A percentile compares a stretch with the other conserved stretches of the same genome.
Evolutionary conservation across 1,140 invertebrate species (phyloP).

Genomic region (Drosophila murphyi): DNA sequence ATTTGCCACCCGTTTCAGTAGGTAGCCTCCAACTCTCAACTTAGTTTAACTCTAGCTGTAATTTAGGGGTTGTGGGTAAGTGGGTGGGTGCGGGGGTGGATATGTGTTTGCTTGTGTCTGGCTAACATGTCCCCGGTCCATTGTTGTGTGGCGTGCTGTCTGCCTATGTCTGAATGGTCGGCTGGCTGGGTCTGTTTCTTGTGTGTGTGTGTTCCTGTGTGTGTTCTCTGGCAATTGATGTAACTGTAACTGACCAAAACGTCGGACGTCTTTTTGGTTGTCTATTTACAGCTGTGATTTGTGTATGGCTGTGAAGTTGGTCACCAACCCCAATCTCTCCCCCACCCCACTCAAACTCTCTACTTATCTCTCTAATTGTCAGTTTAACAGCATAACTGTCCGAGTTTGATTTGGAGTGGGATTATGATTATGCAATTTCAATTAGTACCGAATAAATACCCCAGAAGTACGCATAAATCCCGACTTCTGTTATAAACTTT

Average conservation of each 20-base stretch:
- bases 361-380: conserved; percentile 63
- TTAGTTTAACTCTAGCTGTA: conserved; percentile 7
- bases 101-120: conserved; percentile 54
- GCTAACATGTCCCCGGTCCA: conserved; percentile 71
- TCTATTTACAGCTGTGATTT: conserved; percentile 78
- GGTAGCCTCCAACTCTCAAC: conserved; percentile 8
- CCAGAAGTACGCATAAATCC: background rate
- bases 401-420: conserved; percentile 30
- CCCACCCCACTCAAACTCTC: conserved; percentile 17
- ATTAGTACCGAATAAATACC: conserved; percentile 70
- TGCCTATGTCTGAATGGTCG: background rate
- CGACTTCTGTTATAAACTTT: background rate
- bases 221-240: conserved; percentile 67
- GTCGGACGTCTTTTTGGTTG: conserved; percentile 73
- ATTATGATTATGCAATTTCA: conserved; percentile 74
- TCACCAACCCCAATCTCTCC: conserved; percentile 1
- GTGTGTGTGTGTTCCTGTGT: conserved; percentile 28
- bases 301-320: conserved; percentile 26
- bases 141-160: conserved; percentile 53
- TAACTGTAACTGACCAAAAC: conserved; percentile 69
- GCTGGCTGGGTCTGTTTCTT: background rate
- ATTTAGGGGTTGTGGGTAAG: background rate
- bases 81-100: too few species aligned
- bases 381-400: conserved; percentile 70
- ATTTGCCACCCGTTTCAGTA: conserved; percentile 39